Percentiles rank a stretch among this genome's conserved stretches.
Evolutionary conservation across 92 coral and sea anemone species (phyloP).

Genomic region (Nematostella vectensis): DNA sequence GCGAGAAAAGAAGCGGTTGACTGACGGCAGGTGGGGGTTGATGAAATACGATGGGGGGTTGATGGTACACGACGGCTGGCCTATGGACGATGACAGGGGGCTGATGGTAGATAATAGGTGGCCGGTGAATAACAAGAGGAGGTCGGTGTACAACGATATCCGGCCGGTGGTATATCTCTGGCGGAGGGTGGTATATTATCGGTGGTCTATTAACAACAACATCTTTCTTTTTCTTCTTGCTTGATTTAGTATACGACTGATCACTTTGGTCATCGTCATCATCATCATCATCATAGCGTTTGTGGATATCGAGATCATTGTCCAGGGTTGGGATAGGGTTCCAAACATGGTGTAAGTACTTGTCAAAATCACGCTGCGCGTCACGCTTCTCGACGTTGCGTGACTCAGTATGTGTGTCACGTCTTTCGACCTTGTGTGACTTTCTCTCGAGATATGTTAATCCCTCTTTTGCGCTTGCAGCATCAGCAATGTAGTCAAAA

Average conservation of each 20-base stretch:
- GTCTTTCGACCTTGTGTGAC: neutral
- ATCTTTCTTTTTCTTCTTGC: slow-evolving; percentile 72
- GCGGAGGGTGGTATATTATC: slow-evolving; percentile 97
- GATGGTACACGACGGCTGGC: slow-evolving; percentile 98
- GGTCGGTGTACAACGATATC: slow-evolving; percentile 97
- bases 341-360: slow-evolving; percentile 10
- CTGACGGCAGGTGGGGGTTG: slow-evolving; percentile 95
- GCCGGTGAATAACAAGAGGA: slow-evolving; percentile 96
- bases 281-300: slow-evolving; percentile 5
- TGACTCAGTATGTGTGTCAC: slow-evolving; percentile 4
- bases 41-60: slow-evolving; percentile 97
- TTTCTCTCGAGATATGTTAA: slow-evolving; percentile 40
- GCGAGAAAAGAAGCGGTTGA: slow-evolving; percentile 92
- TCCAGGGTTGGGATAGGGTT: neutral
- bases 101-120: slow-evolving; percentile 96
- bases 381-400: slow-evolving; percentile 39
- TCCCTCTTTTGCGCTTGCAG: slow-evolving; percentile 36
- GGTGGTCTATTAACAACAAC: slow-evolving; percentile 97
- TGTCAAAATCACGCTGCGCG: slow-evolving; percentile 13
- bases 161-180: slow-evolving; percentile 96
- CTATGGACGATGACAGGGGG: slow-evolving; percentile 97
- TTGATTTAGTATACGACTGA: neutral
- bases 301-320: neutral
- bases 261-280: slow-evolving; percentile 5
- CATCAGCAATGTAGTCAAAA: slow-evolving; percentile 29